Evolutionary conservation across 37 sponge, comb jelly and placozoan species (phyloP).

Genomic region (Tethya wilhelma): DNA sequence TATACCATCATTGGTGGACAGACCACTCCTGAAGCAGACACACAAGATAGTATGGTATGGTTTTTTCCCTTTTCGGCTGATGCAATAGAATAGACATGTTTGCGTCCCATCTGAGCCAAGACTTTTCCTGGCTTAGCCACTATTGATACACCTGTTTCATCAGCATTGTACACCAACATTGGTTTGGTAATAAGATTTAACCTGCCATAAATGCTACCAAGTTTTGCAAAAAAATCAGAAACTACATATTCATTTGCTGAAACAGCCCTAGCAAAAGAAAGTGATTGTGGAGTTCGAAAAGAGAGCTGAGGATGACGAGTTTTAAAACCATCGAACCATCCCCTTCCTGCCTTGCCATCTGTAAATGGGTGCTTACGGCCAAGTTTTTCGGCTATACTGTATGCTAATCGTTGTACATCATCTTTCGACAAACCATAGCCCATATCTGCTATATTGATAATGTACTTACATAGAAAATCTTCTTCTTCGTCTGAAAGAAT

Average conservation of each 20-base stretch:
- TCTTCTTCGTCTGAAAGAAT: conserved; percentile 49
- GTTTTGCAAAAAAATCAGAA: conserved; percentile 34
- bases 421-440: conserved; percentile 40
- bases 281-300: conserved; percentile 17
- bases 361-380: conserved; percentile 23
- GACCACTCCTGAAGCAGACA: conserved; percentile 20
- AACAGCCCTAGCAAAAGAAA: conserved; percentile 3
- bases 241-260: conserved; percentile 8
- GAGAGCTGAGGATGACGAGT: conserved; percentile 24
- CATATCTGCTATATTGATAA: conserved; percentile 45
- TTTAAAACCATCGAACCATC: conserved; percentile 45
- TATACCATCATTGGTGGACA: conserved; percentile 39
- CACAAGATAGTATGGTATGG: conserved; percentile 38
- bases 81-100: conserved; percentile 22
- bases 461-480: background rate
- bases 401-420: conserved; percentile 28
- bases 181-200: conserved; percentile 35
- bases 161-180: conserved; percentile 38
- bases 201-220: conserved; percentile 16
- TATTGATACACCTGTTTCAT: conserved; percentile 26
- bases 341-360: conserved; percentile 21
- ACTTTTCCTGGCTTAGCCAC: conserved; percentile 29
- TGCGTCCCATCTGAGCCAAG: conserved; percentile 4
- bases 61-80: conserved; percentile 46
- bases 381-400: conserved; percentile 20